phyloP scores from a whole-genome alignment of 2,797 vertebrate species.

The Picus viridis region DNA sequence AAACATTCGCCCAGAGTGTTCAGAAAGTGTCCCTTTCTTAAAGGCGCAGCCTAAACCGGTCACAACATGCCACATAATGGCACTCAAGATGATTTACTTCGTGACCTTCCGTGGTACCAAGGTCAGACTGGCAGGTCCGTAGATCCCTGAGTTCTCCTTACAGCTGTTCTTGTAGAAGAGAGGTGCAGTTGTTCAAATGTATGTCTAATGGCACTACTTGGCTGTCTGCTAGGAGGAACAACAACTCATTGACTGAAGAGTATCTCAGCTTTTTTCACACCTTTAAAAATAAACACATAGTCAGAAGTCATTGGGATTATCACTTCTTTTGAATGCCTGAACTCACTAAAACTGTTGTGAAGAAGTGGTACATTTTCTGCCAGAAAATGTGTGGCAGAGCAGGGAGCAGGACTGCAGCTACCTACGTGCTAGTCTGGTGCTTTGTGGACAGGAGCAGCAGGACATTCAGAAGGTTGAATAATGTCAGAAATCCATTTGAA shows the following conservation, averaged over 20 bases:
- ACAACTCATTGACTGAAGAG: not conserved
- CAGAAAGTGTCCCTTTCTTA: too few species aligned
- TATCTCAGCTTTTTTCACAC: not conserved
- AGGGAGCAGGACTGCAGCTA: not conserved
- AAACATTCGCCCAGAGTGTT: too few species aligned
- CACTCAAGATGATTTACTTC: too few species aligned
- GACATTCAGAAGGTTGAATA: not conserved
- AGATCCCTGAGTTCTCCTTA: too few species aligned
- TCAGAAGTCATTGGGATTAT: not conserved
- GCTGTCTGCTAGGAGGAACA: not conserved
- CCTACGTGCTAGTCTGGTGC: not conserved
- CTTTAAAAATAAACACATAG: not conserved
- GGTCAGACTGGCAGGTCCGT: too few species aligned
- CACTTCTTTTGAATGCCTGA: not conserved
- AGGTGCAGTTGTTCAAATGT: not conserved
- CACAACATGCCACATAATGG: too few species aligned
- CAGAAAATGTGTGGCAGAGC: fast-evolving
- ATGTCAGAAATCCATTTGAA: not conserved
- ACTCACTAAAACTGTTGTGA: not conserved
- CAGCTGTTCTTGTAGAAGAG: too few species aligned
- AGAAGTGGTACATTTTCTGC: not conserved
- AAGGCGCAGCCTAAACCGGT: too few species aligned
- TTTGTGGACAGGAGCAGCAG: not conserved
- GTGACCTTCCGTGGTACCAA: too few species aligned
- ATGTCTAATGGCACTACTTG: not conserved